Evolutionary conservation across 1,140 invertebrate species (phyloP).

Genomic region (Phymastichus coffea): DNA sequence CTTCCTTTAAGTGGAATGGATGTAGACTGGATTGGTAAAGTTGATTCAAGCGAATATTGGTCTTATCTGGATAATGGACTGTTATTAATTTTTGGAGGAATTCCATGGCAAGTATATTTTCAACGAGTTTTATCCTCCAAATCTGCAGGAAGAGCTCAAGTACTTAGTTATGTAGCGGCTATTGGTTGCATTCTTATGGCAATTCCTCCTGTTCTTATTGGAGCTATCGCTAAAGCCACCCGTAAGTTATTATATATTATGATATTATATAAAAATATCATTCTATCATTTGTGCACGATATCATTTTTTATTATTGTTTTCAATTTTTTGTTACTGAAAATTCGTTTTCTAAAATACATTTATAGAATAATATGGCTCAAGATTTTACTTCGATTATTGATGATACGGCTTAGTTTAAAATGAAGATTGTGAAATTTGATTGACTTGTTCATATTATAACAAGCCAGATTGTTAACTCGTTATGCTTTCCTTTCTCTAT

Average conservation of each 20-base stretch:
- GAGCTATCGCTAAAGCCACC: conserved; percentile 92
- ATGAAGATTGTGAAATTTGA: no score
- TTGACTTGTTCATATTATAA: no score
- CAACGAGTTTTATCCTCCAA: conserved; percentile 95
- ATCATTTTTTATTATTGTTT: no score
- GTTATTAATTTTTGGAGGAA: conserved; percentile 93
- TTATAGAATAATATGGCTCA: no score
- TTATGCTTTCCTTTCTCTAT: no score
- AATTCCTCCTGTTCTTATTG: conserved; percentile 93
- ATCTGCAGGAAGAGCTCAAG: conserved; percentile 86
- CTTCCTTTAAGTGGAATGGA: conserved; percentile 75
- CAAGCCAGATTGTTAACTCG: no score
- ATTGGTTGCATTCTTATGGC: conserved; percentile 95
- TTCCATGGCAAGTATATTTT: conserved; percentile 99
- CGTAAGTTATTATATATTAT: conserved; percentile 68
- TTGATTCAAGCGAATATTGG: conserved; percentile 74
- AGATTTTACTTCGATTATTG: no score
- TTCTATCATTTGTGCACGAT: no score
- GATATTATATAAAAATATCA: no score
- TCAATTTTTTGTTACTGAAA: no score
- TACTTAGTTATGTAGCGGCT: conserved; percentile 95
- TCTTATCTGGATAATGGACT: conserved; percentile 90
- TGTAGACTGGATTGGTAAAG: conserved; percentile 86
- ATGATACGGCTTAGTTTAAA: no score
- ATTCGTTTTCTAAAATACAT: no score